Evolutionary conservation across 2,113 vertebrate genomes (phyloP).

Genomic region (Cyrtonyx montezumae): DNA sequence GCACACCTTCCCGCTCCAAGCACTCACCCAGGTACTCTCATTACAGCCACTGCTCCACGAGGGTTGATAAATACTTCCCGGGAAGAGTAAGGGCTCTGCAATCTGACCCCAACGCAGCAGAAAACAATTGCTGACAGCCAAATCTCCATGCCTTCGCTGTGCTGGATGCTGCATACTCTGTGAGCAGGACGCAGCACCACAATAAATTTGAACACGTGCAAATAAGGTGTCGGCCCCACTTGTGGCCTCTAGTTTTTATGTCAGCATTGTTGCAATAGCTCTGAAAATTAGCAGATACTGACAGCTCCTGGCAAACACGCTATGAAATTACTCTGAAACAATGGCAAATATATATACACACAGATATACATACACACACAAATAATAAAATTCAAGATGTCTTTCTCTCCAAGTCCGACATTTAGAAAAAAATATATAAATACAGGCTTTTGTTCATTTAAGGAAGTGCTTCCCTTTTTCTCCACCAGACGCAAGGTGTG

Average conservation of each 20-base stretch:
- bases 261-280: not conserved
- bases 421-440: slow-evolving; percentile 53
- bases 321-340: slow-evolving; percentile 50
- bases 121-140: slow-evolving; percentile 51
- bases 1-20: not conserved
- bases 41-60: slow-evolving; percentile 32
- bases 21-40: slow-evolving; percentile 42
- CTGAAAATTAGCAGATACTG: slow-evolving; percentile 61
- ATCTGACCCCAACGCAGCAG: slow-evolving; percentile 11
- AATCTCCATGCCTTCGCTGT: not conserved
- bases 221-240: slow-evolving; percentile 43
- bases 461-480: slow-evolving; percentile 76
- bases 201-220: slow-evolving; percentile 19
- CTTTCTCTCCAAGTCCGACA: slow-evolving; percentile 50
- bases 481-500: slow-evolving; percentile 69
- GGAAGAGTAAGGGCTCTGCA: slow-evolving; percentile 56
- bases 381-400: slow-evolving; percentile 25
- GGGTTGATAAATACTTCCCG: slow-evolving; percentile 53
- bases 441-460: slow-evolving; percentile 77
- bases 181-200: not conserved
- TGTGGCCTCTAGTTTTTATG: slow-evolving; percentile 42
- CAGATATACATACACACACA: not conserved
- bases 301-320: slow-evolving; percentile 26
- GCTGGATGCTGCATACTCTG: not conserved
- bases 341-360: slow-evolving; percentile 47